Evolutionary conservation across 2,797 vertebrate species (phyloP).

Genomic region (Cuculus canorus): DNA sequence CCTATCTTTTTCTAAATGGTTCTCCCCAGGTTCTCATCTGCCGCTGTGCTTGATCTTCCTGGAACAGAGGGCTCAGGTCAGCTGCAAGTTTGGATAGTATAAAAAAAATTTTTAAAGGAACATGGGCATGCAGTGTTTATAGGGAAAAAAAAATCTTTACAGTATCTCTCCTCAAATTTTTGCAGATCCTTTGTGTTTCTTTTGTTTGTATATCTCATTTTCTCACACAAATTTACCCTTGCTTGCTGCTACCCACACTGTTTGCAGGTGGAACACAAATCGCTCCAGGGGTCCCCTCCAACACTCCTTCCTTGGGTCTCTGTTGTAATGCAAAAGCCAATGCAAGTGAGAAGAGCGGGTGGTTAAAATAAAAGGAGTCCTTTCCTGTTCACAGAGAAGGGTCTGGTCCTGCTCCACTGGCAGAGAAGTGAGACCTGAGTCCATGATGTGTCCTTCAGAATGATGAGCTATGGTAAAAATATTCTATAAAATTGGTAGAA

Average conservation of each 20-base stretch:
- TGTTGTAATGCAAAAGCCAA: not conserved
- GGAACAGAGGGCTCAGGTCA: not conserved
- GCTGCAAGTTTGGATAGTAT: not conserved
- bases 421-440: not conserved
- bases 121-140: fast-evolving
- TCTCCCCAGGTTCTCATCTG: not conserved
- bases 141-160: not conserved
- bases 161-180: not conserved
- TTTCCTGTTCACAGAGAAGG: not conserved
- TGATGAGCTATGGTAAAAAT: fast-evolving
- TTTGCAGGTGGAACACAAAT: not conserved
- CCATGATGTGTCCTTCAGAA: fast-evolving
- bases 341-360: not conserved
- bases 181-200: not conserved
- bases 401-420: not conserved
- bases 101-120: not conserved
- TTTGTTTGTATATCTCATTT: not conserved
- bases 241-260: not conserved
- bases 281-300: not conserved
- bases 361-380: fast-evolving
- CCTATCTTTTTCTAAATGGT: not conserved
- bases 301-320: not conserved
- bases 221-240: not conserved
- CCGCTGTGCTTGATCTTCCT: not conserved
- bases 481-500: not conserved